Evolutionary conservation across 2,113 vertebrate genomes (phyloP).

Genomic region (Vicugna pacos): DNA sequence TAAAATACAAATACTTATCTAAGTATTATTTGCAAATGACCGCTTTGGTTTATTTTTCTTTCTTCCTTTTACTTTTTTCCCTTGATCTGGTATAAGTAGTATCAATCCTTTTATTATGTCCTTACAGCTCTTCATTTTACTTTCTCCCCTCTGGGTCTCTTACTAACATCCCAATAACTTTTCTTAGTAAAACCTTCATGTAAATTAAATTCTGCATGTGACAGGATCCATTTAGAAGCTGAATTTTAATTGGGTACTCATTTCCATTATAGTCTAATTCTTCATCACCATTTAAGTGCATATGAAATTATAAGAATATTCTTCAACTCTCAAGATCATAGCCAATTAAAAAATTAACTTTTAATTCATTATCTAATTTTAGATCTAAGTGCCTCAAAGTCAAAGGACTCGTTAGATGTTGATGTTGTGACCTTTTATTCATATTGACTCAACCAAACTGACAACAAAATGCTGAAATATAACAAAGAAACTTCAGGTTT

Average conservation of each 20-base stretch:
- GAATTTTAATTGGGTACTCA: slow-evolving; percentile 46
- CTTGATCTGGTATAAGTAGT: neutral
- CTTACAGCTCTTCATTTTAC: slow-evolving; percentile 20
- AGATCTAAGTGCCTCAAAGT: neutral
- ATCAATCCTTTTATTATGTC: neutral
- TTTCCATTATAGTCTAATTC: slow-evolving; percentile 16
- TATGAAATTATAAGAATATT: neutral
- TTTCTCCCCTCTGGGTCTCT: neutral
- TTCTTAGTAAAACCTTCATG: slow-evolving; percentile 7
- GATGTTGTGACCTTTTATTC: neutral
- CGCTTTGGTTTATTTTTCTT: neutral
- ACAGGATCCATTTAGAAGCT: neutral
- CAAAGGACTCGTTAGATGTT: neutral
- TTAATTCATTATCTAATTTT: neutral
- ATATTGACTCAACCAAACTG: neutral
- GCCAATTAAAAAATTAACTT: slow-evolving; percentile 37
- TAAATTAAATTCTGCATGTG: slow-evolving; percentile 34
- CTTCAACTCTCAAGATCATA: neutral
- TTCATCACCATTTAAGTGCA: slow-evolving; percentile 9
- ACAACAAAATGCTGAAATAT: neutral
- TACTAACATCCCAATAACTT: slow-evolving; percentile 14
- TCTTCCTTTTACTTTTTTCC: neutral
- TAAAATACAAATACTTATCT: neutral
- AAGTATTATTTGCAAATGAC: neutral
- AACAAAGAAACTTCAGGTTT: neutral